phyloP scores from a whole-genome alignment of 2,888 invertebrate species.

The Patella pellucida region DNA sequence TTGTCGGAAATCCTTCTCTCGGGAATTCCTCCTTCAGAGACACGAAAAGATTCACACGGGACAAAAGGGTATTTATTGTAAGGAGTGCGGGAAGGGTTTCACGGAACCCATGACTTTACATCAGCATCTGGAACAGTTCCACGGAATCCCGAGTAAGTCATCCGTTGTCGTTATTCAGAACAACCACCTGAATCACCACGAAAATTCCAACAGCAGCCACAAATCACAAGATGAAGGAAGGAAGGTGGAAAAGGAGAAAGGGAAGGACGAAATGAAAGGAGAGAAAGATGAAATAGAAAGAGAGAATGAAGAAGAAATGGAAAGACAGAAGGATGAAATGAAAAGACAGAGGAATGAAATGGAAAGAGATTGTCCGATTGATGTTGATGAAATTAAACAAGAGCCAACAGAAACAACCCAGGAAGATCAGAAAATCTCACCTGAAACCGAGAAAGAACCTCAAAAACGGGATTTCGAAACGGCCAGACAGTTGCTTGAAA shows the following conservation, averaged over 20 bases:
- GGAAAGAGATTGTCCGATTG: not conserved
- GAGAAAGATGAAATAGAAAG: not conserved
- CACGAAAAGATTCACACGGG: constrained; percentile 71
- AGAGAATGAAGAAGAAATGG: not conserved
- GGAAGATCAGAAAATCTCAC: not conserved
- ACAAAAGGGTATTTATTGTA: constrained; percentile 68
- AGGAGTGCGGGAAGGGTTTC: constrained; percentile 69
- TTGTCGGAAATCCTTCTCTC: constrained; percentile 69
- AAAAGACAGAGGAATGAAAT: not conserved
- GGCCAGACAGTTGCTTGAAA: constrained; percentile 49
- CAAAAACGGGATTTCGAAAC: constrained; percentile 26
- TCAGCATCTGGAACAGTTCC: constrained; percentile 68
- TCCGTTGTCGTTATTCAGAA: not conserved
- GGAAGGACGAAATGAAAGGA: not conserved
- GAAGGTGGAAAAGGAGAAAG: too few species aligned
- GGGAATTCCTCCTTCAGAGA: constrained; percentile 67
- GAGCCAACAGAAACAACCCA: not conserved
- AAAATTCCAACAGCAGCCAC: not conserved
- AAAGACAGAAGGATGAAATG: not conserved
- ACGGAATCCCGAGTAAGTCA: constrained; percentile 30
- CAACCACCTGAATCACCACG: not conserved
- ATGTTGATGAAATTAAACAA: not conserved
- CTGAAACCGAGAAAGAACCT: constrained; percentile 11
- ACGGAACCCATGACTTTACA: constrained; percentile 68
- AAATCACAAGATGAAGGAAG: not conserved